Percentiles rank a stretch among this genome's conserved stretches.
Evolutionary conservation across 2,797 vertebrate genomes (phyloP).

Genomic region (Phoeniculus purpureus): DNA sequence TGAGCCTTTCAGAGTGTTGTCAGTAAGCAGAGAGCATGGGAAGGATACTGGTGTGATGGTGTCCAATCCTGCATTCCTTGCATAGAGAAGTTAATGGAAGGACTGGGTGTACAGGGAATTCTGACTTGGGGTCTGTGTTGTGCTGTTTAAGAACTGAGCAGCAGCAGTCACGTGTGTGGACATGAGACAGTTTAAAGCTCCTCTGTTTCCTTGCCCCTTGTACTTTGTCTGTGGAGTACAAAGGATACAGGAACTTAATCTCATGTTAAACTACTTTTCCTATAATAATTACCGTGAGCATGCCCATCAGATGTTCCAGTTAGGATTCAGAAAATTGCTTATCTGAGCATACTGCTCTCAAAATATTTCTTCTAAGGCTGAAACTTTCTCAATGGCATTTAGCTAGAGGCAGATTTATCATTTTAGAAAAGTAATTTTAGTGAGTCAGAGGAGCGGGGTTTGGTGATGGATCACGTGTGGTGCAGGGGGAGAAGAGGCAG

Average conservation of each 20-base stretch:
- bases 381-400: background rate
- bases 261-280: background rate
- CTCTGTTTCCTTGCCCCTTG: background rate
- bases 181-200: background rate
- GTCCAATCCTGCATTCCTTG: background rate
- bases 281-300: background rate
- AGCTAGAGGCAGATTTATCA: background rate
- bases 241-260: constrained; percentile 23
- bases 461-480: fast-evolving
- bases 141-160: background rate
- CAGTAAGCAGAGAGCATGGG: background rate
- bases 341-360: background rate
- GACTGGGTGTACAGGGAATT: background rate
- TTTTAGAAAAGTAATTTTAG: background rate
- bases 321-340: background rate
- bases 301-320: background rate
- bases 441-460: background rate
- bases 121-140: background rate
- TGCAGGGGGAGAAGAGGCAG: background rate
- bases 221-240: background rate
- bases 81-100: background rate
- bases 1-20: constrained; percentile 5
- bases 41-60: background rate
- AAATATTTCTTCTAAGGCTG: background rate
- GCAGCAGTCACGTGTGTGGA: background rate